phyloP scores from a whole-genome alignment of 2,113 vertebrate species.

The Zosterops hypoxanthus region DNA sequence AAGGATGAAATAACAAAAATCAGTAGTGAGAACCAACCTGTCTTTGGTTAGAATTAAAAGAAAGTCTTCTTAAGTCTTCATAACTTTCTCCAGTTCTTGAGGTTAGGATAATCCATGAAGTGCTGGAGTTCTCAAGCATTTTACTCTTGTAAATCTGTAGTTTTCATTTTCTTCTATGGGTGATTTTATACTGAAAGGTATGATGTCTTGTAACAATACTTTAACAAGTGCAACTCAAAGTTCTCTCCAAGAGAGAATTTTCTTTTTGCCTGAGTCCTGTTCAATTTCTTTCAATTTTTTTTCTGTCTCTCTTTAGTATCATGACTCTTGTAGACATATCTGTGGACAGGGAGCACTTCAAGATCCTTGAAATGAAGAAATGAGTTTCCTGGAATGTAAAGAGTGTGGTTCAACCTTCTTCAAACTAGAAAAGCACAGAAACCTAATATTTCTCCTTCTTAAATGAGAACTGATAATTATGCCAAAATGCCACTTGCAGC shows the following conservation, averaged over 20 bases:
- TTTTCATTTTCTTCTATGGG: background rate
- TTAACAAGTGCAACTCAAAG: background rate
- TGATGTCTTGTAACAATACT: background rate
- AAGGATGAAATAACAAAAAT: background rate
- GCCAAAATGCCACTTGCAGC: background rate
- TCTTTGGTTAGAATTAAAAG: background rate
- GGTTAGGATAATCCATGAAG: background rate
- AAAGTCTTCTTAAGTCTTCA: background rate
- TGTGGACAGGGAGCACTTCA: rapidly evolving
- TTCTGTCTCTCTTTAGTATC: background rate
- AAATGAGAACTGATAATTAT: background rate
- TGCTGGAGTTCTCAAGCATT: background rate
- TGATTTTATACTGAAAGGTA: background rate
- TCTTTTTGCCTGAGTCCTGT: background rate
- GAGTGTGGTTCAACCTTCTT: background rate
- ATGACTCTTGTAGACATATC: background rate
- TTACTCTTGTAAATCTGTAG: background rate
- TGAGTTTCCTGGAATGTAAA: background rate
- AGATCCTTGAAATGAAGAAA: background rate
- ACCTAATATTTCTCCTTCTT: background rate
- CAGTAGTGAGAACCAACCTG: background rate
- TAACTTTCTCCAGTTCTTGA: background rate
- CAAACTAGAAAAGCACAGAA: background rate
- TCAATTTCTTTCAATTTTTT: background rate
- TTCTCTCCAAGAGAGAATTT: background rate